phyloP scores from a whole-genome alignment of 30 jellyfish, hydroid and myxozoan genomes.

The Aurelia sp. region DNA sequence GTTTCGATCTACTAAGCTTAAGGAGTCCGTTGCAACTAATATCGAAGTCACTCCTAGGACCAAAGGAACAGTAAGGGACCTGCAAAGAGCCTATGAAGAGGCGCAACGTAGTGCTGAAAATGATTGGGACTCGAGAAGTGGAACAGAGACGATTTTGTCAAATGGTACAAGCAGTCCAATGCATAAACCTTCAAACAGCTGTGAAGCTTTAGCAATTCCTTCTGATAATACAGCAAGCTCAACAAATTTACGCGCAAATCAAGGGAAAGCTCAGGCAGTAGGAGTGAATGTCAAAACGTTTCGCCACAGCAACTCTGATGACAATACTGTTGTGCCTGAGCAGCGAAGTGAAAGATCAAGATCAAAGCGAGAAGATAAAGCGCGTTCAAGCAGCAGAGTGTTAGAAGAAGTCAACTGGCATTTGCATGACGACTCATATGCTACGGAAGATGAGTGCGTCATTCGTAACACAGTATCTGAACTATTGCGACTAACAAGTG shows the following conservation, averaged over 20 bases:
- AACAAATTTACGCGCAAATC: neutral
- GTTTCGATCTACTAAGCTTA: neutral
- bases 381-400: neutral
- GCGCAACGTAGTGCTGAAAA: neutral
- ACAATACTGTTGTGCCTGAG: neutral
- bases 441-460: neutral
- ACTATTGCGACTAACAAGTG: slow-evolving; percentile 14
- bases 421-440: neutral
- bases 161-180: neutral
- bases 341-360: neutral
- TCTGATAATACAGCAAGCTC: neutral
- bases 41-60: neutral
- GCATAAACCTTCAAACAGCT: neutral
- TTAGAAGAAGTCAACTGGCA: slow-evolving; percentile 2
- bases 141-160: neutral
- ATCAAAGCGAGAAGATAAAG: neutral
- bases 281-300: too few relatives aligned
- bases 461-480: neutral
- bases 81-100: neutral
- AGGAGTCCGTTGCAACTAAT: neutral
- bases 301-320: neutral
- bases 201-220: neutral
- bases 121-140: neutral
- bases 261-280: too few relatives aligned
- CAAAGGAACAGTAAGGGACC: neutral